Base-by-base conservation (phyloP, 2,797 vertebrate species). In the Rhinatrema bivittatum region DNA sequence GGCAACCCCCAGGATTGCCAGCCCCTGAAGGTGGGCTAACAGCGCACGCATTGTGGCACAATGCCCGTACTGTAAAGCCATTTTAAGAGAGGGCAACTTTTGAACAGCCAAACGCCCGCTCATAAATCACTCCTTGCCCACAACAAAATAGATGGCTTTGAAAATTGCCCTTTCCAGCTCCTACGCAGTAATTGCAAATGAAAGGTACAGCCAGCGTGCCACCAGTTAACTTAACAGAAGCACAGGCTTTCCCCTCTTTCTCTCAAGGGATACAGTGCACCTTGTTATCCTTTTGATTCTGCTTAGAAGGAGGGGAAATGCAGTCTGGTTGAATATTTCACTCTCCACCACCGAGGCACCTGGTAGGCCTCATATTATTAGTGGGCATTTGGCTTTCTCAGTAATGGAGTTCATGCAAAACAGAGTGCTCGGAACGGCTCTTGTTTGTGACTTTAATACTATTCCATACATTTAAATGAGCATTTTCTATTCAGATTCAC, bases 381-480 rank as follows among this genome's bases (percentile, higher is more conserved):
- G 23, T 41, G 18, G 26, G 10, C 15, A 30, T 23, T 41, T 18
- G 26, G 10, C 15, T 18, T 50, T 36, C 28, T 29, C 23, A 46
- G 25, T 4, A 44, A 20, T 10, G 47, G 30, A n/a, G n/a, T 4
- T 50, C 20, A 43, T 37, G 34, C 48, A 56, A 51, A 51, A 46
- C 3, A 14, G 28, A 20, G 22, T 23, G 39, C 39, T 25, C 20
- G 46, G 11, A 15, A 14, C 20, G 6, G 9, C 20, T 30, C 16
- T 9, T 14, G 10, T 34, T 46, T 25, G 29, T 2, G 17, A 23
- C 12, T 31, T 33, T 11, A 10, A 23, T 20, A 7, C 23, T 29
- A 15, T 34, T 4, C 5, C 49, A 11, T 36, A 16, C 6, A 21
- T 38, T 53, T 27, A 42, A 62, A 58, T 30, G 29, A 46, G 5